Evolutionary conservation across 2,113 vertebrate genomes (phyloP).

Genomic region (Gobiocypris rarus): DNA sequence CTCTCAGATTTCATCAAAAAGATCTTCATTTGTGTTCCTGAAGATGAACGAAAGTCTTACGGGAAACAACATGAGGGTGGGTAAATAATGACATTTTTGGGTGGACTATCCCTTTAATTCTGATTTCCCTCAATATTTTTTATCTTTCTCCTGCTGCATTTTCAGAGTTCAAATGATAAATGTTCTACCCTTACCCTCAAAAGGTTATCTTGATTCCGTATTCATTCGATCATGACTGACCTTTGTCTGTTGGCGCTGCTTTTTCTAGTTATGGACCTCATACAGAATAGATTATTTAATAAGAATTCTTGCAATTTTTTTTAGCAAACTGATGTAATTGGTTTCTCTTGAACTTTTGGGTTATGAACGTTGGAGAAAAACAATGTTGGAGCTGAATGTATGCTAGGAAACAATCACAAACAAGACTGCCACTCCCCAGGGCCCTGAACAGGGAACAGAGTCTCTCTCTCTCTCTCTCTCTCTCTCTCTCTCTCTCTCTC

Average conservation of each 20-base stretch:
- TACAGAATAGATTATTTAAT: background rate
- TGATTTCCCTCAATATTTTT: background rate
- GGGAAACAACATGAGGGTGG: no score
- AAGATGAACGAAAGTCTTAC: no score
- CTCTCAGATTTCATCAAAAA: no score
- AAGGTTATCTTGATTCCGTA: background rate
- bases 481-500: constrained; percentile 1
- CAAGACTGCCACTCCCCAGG: background rate
- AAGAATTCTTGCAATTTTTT: background rate
- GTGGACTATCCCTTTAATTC: background rate
- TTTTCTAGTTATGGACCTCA: background rate
- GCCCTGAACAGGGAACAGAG: background rate
- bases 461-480: background rate
- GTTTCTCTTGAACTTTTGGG: background rate
- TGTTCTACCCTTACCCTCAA: background rate
- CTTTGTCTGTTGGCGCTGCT: background rate
- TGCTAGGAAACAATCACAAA: constrained; percentile 32
- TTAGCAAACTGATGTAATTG: background rate
- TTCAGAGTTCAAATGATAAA: background rate
- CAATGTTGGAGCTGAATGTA: background rate
- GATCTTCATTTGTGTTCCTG: no score
- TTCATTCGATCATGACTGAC: background rate
- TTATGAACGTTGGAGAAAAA: background rate
- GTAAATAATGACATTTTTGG: no score
- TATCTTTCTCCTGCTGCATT: background rate